These are phyloP conservation scores for Kryptolebias marmoratus DNA, from an alignment of 2,113 vertebrate genomes.

Conservation along the genomic window DNA sequence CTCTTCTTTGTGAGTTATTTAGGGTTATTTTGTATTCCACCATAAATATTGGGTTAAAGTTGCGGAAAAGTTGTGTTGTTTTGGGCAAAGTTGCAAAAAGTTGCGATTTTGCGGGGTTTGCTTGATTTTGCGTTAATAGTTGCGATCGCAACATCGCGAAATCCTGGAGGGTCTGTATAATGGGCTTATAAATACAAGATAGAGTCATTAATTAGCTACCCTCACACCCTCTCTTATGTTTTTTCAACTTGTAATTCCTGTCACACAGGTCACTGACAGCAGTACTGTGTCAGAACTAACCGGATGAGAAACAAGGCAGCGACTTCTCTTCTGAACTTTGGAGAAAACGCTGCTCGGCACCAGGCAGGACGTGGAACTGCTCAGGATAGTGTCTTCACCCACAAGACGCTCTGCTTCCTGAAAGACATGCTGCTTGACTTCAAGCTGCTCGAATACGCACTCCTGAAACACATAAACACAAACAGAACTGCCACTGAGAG, in stretches of 20 bases:
- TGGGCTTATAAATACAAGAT: no score
- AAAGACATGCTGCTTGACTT: conserved; percentile 90
- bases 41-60: no score
- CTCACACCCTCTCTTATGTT: no score
- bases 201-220: neutral
- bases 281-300: conserved; percentile 79
- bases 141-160: no score
- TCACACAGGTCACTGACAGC: neutral
- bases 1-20: no score
- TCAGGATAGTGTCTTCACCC: conserved; percentile 83
- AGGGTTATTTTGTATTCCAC: no score
- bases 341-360: conserved; percentile 90
- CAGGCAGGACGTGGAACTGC: conserved; percentile 95
- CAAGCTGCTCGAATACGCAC: conserved; percentile 90
- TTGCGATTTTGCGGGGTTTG: no score
- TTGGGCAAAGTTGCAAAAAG: no score
- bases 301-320: conserved; percentile 94
- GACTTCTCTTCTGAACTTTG: conserved; percentile 83
- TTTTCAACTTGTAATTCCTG: neutral
- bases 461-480: conserved; percentile 83
- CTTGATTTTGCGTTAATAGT: no score
- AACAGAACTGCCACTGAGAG: neutral
- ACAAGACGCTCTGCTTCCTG: conserved; percentile 85
- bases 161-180: no score
- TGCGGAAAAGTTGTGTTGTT: no score